A percentile compares a stretch with the other conserved stretches of the same genome.
phyloP scores from a whole-genome alignment of 2,888 invertebrate genomes.

The Microctonus aethiopoides region DNA sequence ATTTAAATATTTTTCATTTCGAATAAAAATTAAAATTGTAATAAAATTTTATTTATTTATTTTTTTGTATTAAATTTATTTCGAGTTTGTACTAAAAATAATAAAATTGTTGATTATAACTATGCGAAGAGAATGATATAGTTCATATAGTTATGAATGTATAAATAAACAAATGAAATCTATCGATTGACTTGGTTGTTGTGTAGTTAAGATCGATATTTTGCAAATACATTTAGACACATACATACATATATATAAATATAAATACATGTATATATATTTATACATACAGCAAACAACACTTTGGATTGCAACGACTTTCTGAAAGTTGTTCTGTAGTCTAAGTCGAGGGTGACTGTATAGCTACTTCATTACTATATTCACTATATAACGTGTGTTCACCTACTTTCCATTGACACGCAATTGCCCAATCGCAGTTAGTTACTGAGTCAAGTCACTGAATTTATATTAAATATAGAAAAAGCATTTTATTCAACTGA shows the following conservation, averaged over 20 bases:
- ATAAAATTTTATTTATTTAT: too few species aligned
- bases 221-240: slow-evolving; percentile 22
- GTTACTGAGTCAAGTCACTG: slow-evolving; percentile 22
- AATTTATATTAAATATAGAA: slow-evolving; percentile 18
- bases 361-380: slow-evolving; percentile 23
- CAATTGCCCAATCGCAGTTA: slow-evolving; percentile 32
- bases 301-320: slow-evolving; percentile 28
- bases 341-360: slow-evolving; percentile 26
- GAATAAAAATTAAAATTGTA: too few species aligned
- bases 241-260: neutral
- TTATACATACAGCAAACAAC: neutral
- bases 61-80: too few species aligned
- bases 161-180: slow-evolving; percentile 14
- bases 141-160: too few species aligned
- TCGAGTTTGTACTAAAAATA: too few species aligned
- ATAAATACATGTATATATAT: neutral
- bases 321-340: slow-evolving; percentile 26
- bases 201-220: slow-evolving; percentile 29
- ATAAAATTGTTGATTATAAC: too few species aligned
- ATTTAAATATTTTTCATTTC: too few species aligned
- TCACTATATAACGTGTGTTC: slow-evolving; percentile 26
- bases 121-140: too few species aligned
- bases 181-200: slow-evolving; percentile 28
- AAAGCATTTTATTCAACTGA: slow-evolving; percentile 7
- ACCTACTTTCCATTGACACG: slow-evolving; percentile 36